A percentile compares a stretch with the other conserved stretches of the same genome.
Evolutionary conservation across 2,113 vertebrate genomes (phyloP).

Genomic region (Oplegnathus fasciatus): DNA sequence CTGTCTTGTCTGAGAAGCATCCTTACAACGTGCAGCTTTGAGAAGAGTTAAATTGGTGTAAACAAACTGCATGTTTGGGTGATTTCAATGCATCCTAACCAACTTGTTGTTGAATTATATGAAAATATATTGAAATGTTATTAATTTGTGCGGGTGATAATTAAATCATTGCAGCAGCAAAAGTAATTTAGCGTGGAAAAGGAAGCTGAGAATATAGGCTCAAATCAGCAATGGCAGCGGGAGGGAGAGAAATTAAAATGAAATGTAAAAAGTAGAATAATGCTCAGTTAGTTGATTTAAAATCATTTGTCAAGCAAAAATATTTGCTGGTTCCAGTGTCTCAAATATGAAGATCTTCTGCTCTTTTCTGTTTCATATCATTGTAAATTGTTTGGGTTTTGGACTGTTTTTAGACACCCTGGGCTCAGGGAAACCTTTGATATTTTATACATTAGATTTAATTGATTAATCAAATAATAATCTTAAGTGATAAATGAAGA

Average conservation of each 20-base stretch:
- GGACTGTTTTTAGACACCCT: not conserved
- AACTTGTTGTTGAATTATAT: constrained; percentile 17
- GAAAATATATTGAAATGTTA: constrained; percentile 30
- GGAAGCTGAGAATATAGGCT: constrained; percentile 10
- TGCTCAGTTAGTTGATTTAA: not conserved
- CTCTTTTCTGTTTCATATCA: not conserved
- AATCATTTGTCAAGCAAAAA: not conserved
- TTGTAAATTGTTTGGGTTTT: not conserved
- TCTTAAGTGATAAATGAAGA: not conserved
- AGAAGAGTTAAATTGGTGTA: not conserved
- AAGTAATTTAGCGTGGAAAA: constrained; percentile 17
- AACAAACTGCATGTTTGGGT: not conserved
- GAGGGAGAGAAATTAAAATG: not conserved
- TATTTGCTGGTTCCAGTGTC: not conserved
- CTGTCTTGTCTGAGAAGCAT: not conserved
- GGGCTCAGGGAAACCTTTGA: not conserved
- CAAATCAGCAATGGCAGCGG: not conserved
- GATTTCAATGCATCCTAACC: constrained; percentile 10
- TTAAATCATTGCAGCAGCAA: constrained; percentile 29
- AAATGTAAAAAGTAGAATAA: not conserved
- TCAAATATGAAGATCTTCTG: not conserved
- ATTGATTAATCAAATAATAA: too few relatives aligned
- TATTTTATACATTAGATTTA: too few relatives aligned
- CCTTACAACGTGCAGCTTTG: not conserved
- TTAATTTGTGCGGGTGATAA: constrained; percentile 36